Percentiles rank a stretch among this genome's conserved stretches.
phyloP scores from a whole-genome alignment of 2,797 vertebrate species.

The Xenops minutus region DNA sequence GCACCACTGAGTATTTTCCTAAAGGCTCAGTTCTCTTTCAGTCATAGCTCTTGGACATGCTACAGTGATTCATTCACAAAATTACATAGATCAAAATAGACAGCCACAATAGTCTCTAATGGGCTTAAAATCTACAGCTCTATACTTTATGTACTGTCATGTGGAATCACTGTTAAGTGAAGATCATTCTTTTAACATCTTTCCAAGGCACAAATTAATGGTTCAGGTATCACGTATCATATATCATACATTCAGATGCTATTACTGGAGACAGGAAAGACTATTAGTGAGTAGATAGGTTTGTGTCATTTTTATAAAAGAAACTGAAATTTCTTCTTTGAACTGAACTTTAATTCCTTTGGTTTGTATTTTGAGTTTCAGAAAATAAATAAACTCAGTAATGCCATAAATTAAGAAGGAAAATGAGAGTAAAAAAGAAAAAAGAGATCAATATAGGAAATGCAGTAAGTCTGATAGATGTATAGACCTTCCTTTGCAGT shows the following conservation, averaged over 20 bases:
- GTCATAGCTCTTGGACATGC: neutral
- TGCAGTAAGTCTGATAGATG: neutral
- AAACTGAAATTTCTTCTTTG: neutral
- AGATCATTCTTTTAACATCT: neutral
- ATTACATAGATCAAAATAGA: neutral
- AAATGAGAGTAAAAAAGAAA: neutral
- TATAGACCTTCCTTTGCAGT: neutral
- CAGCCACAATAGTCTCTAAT: neutral
- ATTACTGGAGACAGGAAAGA: constrained; percentile 20
- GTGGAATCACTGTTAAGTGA: neutral
- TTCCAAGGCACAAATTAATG: constrained; percentile 13
- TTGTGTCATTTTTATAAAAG: neutral
- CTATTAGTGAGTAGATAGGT: neutral
- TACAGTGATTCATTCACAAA: constrained; percentile 12
- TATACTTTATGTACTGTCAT: neutral
- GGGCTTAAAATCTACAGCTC: neutral
- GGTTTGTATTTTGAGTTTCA: neutral
- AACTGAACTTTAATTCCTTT: neutral
- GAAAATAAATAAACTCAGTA: neutral
- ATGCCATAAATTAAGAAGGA: neutral
- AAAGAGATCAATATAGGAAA: neutral
- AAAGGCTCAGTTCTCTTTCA: neutral
- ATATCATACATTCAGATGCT: neutral
- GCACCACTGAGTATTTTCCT: neutral
- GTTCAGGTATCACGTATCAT: neutral